Conservation (phyloP, 2,113 vertebrate genomes). For the Tinamus guttatus region DNA sequence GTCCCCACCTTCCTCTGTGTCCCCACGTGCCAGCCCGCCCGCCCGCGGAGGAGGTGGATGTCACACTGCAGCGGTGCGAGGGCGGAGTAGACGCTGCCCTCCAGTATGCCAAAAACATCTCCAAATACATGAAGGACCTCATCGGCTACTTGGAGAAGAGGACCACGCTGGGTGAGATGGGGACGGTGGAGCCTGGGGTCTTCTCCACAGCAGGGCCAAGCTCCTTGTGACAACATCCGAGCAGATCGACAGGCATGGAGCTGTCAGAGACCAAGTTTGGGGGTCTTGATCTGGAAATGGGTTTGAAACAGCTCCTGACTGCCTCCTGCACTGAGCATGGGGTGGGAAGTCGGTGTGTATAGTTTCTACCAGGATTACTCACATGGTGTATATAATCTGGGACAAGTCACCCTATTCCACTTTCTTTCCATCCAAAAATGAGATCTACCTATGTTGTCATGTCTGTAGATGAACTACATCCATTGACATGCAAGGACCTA, state of each 20-base stretch:
- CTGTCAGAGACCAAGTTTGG: neutral
- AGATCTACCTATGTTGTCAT: neutral
- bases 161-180: slow-evolving; percentile 81
- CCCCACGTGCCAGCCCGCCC: slow-evolving; percentile 38
- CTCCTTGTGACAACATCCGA: rapidly evolving
- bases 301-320: neutral
- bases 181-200: rapidly evolving
- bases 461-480: neutral
- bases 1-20: neutral
- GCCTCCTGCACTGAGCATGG: neutral
- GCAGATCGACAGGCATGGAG: rapidly evolving
- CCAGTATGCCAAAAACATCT: slow-evolving; percentile 89
- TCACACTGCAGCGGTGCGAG: slow-evolving; percentile 91
- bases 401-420: neutral
- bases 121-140: slow-evolving; percentile 97
- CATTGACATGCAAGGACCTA: neutral
- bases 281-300: neutral
- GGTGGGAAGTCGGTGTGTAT: no score
- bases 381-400: no score
- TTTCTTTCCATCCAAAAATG: neutral
- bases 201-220: neutral
- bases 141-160: slow-evolving; percentile 91
- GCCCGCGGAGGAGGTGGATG: slow-evolving; percentile 86
- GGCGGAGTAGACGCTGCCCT: slow-evolving; percentile 91
- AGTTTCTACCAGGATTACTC: neutral